Base-by-base conservation (phyloP, 2,113 vertebrate genomes). In the Oxyura jamaicensis region DNA sequence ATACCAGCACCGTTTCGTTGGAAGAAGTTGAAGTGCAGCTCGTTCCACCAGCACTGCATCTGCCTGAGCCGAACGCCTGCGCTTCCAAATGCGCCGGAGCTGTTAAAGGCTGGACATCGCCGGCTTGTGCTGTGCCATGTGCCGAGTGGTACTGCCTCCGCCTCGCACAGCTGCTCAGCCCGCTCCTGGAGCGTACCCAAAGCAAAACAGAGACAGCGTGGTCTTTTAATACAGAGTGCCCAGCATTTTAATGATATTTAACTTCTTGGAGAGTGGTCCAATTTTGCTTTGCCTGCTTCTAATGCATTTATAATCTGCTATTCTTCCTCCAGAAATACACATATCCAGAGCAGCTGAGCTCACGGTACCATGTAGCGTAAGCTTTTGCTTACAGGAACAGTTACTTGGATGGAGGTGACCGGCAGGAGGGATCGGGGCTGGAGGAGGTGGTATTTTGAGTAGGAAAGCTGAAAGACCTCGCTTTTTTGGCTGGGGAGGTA, bases 11-110 rank as follows among this genome's bases (percentile, higher is more conserved):
- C 1, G 0, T n/a, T 67, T 19, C 29, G 1, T 13, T 13, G 39
- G 31, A 58, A 63, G 56, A 65, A 31, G 17, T 15, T 12, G 19
- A 6, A 21, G 31, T 35, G 65, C 14, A 16, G 36, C 31, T 83
- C 4, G 0, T 58, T 31, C 22, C 18, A 3, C 35, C 0, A 2
- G 52, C 0, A 0, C 53, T 28, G 13, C 10, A 15, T 50, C 65
- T 44, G 6, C 14, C 67, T 35, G 48, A 29, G 62, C 18, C 2
- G 2, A 53, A n/a, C 0, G 1, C 28, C 14, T 14, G 46, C 36
- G 41, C 56, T 80, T 83, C 44, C 74, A 41, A 19, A 26, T 1
- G 23, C 33, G n/a, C 29, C 5, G 4, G 83, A 58, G 76, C 53
- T 5, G 0, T 10, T 10, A 13, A 58, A 83, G 42, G 11, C 36